phyloP scores from a whole-genome alignment of 2,888 invertebrate genomes.

The Athalia cordata region DNA sequence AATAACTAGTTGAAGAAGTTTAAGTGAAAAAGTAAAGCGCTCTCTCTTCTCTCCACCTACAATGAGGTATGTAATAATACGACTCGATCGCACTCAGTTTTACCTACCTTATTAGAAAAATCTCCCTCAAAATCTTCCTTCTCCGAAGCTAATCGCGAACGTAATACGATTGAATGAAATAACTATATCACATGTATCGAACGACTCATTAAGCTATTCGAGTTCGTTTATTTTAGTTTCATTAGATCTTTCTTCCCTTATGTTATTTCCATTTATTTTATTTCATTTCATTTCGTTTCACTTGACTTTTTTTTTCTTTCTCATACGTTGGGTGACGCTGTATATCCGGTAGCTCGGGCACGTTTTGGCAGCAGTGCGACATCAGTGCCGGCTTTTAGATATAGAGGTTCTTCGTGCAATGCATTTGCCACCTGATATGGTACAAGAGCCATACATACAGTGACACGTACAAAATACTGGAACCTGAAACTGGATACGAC shows the following conservation, averaged over 20 bases:
- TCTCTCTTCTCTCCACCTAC: background rate
- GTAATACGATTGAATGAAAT: no score
- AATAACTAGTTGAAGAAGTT: constrained; percentile 41
- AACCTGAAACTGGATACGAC: background rate
- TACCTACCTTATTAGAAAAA: no score
- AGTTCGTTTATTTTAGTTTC: no score
- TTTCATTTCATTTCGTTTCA: no score
- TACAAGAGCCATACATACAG: constrained; percentile 14
- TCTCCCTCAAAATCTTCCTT: no score
- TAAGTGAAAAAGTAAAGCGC: constrained; percentile 37
- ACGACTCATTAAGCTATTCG: no score
- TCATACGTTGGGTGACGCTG: constrained; percentile 11
- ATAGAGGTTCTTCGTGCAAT: constrained; percentile 34
- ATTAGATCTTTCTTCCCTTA: no score
- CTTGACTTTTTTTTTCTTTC: background rate
- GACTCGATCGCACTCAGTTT: background rate
- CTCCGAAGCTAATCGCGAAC: no score
- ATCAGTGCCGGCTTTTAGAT: constrained; percentile 25
- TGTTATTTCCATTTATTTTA: no score
- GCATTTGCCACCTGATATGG: constrained; percentile 39
- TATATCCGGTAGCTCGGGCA: constrained; percentile 33
- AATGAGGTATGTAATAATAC: no score
- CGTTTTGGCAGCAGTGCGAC: constrained; percentile 45
- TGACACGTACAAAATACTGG: constrained; percentile 9
- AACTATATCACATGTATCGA: no score